phyloP scores from a whole-genome alignment of 2,113 vertebrate species.

The Hippoglossus stenolepis region DNA sequence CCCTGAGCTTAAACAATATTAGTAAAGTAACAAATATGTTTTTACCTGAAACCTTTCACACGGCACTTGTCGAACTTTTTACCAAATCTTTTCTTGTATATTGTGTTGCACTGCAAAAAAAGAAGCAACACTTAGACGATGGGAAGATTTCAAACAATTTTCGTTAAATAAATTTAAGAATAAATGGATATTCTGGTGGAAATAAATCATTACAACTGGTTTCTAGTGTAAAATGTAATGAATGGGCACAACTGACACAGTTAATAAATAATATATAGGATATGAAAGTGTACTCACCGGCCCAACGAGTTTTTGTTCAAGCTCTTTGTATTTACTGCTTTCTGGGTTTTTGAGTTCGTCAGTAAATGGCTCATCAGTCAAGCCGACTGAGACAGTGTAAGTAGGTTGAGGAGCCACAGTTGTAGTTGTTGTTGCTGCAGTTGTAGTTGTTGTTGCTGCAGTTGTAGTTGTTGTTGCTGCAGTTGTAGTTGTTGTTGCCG shows the following conservation, averaged over 20 bases:
- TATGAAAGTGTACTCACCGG: not conserved
- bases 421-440: not conserved
- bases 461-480: not conserved
- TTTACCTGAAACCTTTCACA: constrained; percentile 1
- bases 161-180: not conserved
- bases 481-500: not conserved
- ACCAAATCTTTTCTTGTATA: not conserved
- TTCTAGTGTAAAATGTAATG: no score
- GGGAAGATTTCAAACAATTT: not conserved
- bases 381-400: not conserved
- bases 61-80: no score
- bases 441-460: not conserved
- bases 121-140: not conserved
- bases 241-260: not conserved
- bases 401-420: not conserved
- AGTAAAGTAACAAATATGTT: not conserved
- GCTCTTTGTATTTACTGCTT: not conserved
- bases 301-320: not conserved
- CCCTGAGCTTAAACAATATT: not conserved
- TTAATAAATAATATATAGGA: no score
- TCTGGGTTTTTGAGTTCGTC: not conserved
- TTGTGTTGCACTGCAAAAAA: not conserved
- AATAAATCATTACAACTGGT: not conserved
- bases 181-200: not conserved
- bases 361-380: not conserved